phyloP scores from a whole-genome alignment of 1,140 invertebrate species.

The Drosophila sp. region DNA sequence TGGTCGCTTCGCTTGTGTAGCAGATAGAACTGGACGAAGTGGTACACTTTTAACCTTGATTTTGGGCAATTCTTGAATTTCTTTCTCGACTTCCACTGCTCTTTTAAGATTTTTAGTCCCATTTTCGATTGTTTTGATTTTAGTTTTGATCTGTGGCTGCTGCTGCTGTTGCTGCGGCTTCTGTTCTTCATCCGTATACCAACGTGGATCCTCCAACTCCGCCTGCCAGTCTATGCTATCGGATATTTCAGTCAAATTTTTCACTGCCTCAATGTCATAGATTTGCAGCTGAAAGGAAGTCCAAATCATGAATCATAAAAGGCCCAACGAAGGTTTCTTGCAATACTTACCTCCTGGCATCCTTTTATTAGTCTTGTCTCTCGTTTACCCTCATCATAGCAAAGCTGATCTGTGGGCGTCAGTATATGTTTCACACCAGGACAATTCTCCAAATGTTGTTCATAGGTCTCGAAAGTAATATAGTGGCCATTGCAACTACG shows the following conservation, averaged over 20 bases:
- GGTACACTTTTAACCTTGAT: slow-evolving; percentile 7
- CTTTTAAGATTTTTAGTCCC: slow-evolving; percentile 16
- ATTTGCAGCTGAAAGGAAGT: slow-evolving; percentile 42
- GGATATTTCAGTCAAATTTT: background rate
- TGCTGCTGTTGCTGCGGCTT: background rate
- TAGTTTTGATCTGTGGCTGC: slow-evolving; percentile 17
- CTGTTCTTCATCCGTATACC: slow-evolving; percentile 53
- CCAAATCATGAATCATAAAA: background rate
- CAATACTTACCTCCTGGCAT: slow-evolving; percentile 47
- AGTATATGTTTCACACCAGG: slow-evolving; percentile 48
- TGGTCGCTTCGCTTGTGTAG: slow-evolving; percentile 45
- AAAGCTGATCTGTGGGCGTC: slow-evolving; percentile 33
- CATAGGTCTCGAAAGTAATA: slow-evolving; percentile 41
- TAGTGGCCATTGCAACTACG: slow-evolving; percentile 55
- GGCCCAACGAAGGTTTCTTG: too few relatives aligned
- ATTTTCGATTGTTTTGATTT: slow-evolving; percentile 56
- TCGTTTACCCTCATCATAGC: slow-evolving; percentile 49
- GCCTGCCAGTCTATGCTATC: slow-evolving; percentile 58
- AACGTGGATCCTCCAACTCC: slow-evolving; percentile 71
- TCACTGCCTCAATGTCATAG: slow-evolving; percentile 57
- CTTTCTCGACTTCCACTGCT: background rate
- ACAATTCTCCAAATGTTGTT: slow-evolving; percentile 47
- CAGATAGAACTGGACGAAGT: slow-evolving; percentile 35
- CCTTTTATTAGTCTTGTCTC: slow-evolving; percentile 42
- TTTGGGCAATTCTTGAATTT: background rate